Evolutionary conservation across 2,797 vertebrate genomes (phyloP).

Genomic region (Glossophaga mutica): DNA sequence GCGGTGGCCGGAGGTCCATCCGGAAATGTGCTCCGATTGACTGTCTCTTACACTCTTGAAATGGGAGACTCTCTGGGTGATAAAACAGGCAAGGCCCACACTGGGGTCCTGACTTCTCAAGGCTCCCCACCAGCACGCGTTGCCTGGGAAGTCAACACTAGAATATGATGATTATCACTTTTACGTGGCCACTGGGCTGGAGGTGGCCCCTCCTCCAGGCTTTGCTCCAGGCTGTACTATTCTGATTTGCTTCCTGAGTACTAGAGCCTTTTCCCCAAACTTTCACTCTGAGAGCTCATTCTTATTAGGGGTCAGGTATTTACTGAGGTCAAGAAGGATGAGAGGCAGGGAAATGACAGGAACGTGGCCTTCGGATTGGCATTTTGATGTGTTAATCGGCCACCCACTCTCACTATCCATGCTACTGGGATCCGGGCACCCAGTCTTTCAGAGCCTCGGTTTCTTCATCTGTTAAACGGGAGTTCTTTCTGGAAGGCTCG

Average conservation of each 20-base stretch:
- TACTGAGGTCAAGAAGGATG: not conserved
- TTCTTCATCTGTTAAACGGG: not conserved
- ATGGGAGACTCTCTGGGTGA: not conserved
- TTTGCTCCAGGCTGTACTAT: not conserved
- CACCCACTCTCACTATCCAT: not conserved
- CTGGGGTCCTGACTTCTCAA: not conserved
- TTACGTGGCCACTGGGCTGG: not conserved
- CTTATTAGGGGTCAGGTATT: not conserved
- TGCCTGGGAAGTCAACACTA: not conserved
- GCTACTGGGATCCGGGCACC: not conserved
- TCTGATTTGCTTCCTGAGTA: not conserved
- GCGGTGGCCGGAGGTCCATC: not conserved
- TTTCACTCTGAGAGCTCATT: not conserved
- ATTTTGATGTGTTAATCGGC: not conserved
- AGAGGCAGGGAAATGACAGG: not conserved
- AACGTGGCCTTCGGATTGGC: no score
- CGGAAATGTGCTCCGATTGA: not conserved
- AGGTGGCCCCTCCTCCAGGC: not conserved
- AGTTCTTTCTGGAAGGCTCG: not conserved
- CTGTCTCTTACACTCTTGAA: not conserved
- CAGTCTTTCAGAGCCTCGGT: not conserved
- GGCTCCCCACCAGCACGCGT: not conserved
- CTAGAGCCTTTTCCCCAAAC: not conserved
- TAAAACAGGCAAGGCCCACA: rapidly evolving
- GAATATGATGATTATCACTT: not conserved